Evolutionary conservation across 2,113 vertebrate genomes (phyloP).

Genomic region (Lophochroa leadbeateri): DNA sequence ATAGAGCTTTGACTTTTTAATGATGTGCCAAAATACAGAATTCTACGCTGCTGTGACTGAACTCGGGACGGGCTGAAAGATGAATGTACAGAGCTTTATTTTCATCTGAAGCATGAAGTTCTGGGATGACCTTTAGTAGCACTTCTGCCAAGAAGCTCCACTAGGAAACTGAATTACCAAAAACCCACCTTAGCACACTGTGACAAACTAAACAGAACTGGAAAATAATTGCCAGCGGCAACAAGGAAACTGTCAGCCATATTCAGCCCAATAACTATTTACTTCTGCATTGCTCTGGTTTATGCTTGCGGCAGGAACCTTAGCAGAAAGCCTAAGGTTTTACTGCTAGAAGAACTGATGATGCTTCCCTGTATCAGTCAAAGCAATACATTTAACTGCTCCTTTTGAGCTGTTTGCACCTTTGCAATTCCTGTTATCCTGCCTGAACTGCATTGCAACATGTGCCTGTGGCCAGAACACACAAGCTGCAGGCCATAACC

Average conservation of each 20-base stretch:
- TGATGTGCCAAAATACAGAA: neutral
- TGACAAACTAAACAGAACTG: neutral
- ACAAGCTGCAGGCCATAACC: neutral
- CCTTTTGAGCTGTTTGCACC: neutral
- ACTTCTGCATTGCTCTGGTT: neutral
- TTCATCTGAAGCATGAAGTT: neutral
- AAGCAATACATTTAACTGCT: neutral
- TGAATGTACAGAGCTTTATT: neutral
- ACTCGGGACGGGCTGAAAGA: neutral
- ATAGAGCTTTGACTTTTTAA: conserved; percentile 22
- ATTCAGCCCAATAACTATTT: neutral
- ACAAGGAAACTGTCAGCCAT: neutral
- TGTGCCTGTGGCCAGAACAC: neutral
- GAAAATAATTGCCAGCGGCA: neutral
- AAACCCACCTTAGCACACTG: neutral
- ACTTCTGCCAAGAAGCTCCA: neutral
- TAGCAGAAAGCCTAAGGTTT: neutral
- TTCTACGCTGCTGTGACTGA: neutral
- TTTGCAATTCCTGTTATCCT: neutral
- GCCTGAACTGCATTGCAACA: neutral
- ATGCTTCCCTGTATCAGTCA: neutral
- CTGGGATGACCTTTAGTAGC: neutral
- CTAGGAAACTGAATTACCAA: neutral
- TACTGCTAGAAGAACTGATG: neutral
- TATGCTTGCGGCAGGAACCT: neutral